These are phyloP conservation scores for Iphiclides podalirius DNA, from an alignment of 2,888 invertebrate genomes.

Conservation along the genomic window DNA sequence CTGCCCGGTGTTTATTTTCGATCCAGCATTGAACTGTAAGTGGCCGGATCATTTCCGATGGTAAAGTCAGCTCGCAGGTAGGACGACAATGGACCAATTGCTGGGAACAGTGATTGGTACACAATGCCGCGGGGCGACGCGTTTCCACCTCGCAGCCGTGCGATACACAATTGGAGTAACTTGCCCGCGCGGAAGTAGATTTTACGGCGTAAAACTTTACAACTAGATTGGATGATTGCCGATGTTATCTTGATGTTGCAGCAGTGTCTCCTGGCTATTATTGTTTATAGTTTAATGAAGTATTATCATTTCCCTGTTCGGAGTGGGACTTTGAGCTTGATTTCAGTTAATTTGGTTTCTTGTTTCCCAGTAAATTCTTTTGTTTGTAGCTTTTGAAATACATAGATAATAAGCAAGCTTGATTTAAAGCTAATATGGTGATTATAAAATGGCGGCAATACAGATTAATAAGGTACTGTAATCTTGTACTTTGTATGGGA, in stretches of 20 bases:
- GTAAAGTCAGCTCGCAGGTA: constrained; percentile 12
- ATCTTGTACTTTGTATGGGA: too few species aligned
- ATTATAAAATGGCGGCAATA: too few species aligned
- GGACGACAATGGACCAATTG: constrained; percentile 16
- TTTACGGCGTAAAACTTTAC: constrained; percentile 12
- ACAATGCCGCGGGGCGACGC: constrained; percentile 17
- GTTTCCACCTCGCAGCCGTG: not conserved
- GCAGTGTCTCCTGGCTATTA: not conserved
- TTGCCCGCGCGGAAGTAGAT: constrained; percentile 13
- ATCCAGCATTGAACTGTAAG: constrained; percentile 3
- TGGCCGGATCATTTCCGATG: not conserved
- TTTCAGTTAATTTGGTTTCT: too few species aligned
- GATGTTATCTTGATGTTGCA: not conserved
- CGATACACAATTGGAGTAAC: constrained; percentile 5
- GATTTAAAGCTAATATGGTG: too few species aligned
- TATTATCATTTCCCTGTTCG: too few species aligned
- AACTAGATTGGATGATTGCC: constrained; percentile 19
- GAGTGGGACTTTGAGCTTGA: too few species aligned
- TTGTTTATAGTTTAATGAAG: not conserved
- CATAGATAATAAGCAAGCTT: too few species aligned
- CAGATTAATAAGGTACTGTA: too few species aligned
- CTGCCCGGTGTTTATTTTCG: constrained; percentile 1
- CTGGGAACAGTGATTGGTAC: constrained; percentile 6
- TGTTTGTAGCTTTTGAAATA: too few species aligned
- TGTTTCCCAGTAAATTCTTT: too few species aligned